phyloP scores from a whole-genome alignment of 1,140 invertebrate genomes.

The Drosophila tristis region DNA sequence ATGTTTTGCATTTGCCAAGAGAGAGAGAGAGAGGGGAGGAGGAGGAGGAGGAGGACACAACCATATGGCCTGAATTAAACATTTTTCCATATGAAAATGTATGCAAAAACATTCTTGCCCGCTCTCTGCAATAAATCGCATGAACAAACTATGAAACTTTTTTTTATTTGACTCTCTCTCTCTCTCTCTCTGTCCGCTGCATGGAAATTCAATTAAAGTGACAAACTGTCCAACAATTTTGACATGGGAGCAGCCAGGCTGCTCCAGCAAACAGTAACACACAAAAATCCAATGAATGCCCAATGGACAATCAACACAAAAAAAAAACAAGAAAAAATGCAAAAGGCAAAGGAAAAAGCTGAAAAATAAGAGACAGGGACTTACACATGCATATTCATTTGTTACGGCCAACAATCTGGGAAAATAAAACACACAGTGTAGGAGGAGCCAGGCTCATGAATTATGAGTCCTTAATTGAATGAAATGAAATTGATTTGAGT shows the following conservation, averaged over 20 bases:
- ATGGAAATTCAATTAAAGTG: slow-evolving; percentile 83
- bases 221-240: slow-evolving; percentile 79
- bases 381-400: slow-evolving; percentile 47
- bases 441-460: slow-evolving; percentile 27
- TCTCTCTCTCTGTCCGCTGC: slow-evolving; percentile 32
- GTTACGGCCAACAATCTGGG: slow-evolving; percentile 21
- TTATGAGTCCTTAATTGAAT: slow-evolving; percentile 45
- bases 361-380: slow-evolving; percentile 28
- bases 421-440: slow-evolving; percentile 21
- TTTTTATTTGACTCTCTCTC: slow-evolving; percentile 37
- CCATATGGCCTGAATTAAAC: slow-evolving; percentile 62
- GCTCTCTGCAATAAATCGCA: slow-evolving; percentile 59
- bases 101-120: slow-evolving; percentile 51
- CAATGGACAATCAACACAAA: slow-evolving; percentile 72
- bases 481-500: slow-evolving; percentile 35
- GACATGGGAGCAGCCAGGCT: slow-evolving; percentile 62
- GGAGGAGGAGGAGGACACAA: not conserved
- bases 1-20: slow-evolving; percentile 64
- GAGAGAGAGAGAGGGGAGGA: not conserved
- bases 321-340: slow-evolving; percentile 34
- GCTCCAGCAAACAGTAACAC: slow-evolving; percentile 25
- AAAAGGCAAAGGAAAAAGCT: slow-evolving; percentile 14
- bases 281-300: slow-evolving; percentile 74
- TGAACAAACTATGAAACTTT: slow-evolving; percentile 44
- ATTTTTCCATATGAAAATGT: slow-evolving; percentile 62